Base-by-base conservation (phyloP, 2,888 invertebrate species). In the Didymodactylos carnosus region DNA sequence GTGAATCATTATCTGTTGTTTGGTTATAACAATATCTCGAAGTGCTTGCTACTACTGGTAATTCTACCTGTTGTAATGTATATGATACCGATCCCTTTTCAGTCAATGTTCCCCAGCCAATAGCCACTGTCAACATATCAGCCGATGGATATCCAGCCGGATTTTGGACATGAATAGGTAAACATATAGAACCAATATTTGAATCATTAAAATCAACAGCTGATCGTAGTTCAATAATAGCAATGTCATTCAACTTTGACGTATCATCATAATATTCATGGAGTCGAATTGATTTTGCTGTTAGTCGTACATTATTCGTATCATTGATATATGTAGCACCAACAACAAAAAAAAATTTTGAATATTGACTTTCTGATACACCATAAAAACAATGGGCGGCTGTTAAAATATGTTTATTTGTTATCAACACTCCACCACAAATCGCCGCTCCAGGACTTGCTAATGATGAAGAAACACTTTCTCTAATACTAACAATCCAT, bases 351-450 rank as follows among this genome's bases (percentile, higher is more conserved):
- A 62, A 62, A 35, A 35, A 62, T 35, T 62, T 62, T 19, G 10
- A 10, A 6, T 53, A 25, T n/a, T 35, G 29, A 19, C 39, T n/a
- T 8, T 4, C 19, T n/a, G 13, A 0, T 35, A 19, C n/a, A n/a
- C n/a, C 35, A 35, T 74, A 41, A 23, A 71, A 46, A 39, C 74
- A 74, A 41, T 74, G 74, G 13, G 74, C 74, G 25, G 74, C 74
- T 53, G 74, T 74, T 25, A 74, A n/a, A 23, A 74, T n/a, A 39
- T 51, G 46, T 69, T 70, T 19, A 10, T 71, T 53, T 46, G 53
- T 71, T 13, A 74, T 35, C 29, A 74, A 53, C 0, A 62, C 71
- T 19, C 71, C 74, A 46, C 71, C 62, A 39, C 74, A 74, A 19
- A 62, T 27, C 1, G 19, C 19, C 2, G 1, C 11, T 35, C 35